Conservation (phyloP, 2,797 vertebrate species). For the Tauraco hartlaubi region DNA sequence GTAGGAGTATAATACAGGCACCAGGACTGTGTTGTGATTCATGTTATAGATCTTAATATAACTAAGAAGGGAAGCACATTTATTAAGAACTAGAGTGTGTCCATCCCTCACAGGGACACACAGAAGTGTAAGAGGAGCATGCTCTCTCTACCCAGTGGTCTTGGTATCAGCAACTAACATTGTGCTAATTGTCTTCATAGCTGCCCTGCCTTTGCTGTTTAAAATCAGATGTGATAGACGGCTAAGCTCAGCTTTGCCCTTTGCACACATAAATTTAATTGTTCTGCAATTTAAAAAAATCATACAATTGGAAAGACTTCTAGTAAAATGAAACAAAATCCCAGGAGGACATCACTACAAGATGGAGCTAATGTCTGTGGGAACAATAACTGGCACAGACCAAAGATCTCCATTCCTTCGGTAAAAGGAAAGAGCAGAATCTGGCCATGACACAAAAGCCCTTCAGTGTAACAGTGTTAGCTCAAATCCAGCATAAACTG, state of each 20-base stretch:
- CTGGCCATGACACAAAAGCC: not conserved
- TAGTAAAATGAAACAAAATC: not conserved
- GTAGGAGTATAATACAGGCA: constrained; percentile 34
- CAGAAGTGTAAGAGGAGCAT: not conserved
- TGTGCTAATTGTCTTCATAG: not conserved
- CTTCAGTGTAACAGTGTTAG: not conserved
- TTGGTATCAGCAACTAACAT: not conserved
- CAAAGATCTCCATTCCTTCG: not conserved
- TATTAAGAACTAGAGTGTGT: not conserved
- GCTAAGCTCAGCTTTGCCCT: not conserved
- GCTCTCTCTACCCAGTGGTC: not conserved
- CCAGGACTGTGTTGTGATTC: constrained; percentile 48
- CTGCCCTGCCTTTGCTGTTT: not conserved
- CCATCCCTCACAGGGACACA: not conserved
- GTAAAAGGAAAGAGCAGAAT: not conserved
- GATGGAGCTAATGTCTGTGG: not conserved
- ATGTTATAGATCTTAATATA: constrained; percentile 34
- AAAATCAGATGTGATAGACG: not conserved
- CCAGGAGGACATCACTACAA: not conserved
- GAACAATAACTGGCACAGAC: not conserved
- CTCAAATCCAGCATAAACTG: not conserved
- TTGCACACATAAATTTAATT: not conserved
- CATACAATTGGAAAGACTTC: not conserved
- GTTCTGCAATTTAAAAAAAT: not conserved
- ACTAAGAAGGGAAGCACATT: constrained; percentile 39